phyloP scores from a whole-genome alignment of 1,140 invertebrate species.

The Drosophila guanche region DNA sequence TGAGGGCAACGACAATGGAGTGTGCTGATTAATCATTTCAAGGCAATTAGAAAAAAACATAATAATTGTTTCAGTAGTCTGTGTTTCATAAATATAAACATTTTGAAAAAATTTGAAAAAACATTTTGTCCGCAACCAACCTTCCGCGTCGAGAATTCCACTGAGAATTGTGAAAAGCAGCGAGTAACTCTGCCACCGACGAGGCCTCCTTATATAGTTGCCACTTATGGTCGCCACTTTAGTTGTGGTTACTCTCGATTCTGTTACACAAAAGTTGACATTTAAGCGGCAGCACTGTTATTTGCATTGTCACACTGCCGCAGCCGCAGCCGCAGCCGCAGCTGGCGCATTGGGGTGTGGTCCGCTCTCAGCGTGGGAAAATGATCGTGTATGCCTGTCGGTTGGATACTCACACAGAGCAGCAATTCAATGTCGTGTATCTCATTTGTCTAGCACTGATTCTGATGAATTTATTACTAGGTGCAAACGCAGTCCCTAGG shows the following conservation, averaged over 20 bases:
- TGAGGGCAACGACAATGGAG: no score
- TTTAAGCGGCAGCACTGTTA: slow-evolving; percentile 22
- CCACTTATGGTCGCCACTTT: neutral
- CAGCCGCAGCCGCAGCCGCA: slow-evolving; percentile 22
- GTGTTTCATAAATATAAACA: no score
- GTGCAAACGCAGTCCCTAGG: neutral
- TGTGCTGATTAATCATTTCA: no score
- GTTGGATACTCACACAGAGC: neutral
- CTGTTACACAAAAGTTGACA: slow-evolving; percentile 33
- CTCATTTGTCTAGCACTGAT: slow-evolving; percentile 7
- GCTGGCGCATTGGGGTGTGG: slow-evolving; percentile 16
- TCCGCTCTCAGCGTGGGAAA: slow-evolving; percentile 28
- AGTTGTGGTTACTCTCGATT: slow-evolving; percentile 15
- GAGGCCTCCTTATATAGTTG: no score
- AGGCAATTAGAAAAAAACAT: no score
- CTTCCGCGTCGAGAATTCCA: no score
- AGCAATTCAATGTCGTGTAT: slow-evolving; percentile 27
- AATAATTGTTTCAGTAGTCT: no score
- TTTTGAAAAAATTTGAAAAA: no score
- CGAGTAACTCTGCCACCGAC: no score
- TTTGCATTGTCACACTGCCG: slow-evolving; percentile 38
- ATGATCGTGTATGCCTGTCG: slow-evolving; percentile 5
- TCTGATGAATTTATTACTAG: slow-evolving; percentile 17
- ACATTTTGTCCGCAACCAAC: no score
- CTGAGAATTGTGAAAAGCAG: no score